Conservation (phyloP, 2,888 invertebrate genomes). For the Drosophila barbarae region DNA sequence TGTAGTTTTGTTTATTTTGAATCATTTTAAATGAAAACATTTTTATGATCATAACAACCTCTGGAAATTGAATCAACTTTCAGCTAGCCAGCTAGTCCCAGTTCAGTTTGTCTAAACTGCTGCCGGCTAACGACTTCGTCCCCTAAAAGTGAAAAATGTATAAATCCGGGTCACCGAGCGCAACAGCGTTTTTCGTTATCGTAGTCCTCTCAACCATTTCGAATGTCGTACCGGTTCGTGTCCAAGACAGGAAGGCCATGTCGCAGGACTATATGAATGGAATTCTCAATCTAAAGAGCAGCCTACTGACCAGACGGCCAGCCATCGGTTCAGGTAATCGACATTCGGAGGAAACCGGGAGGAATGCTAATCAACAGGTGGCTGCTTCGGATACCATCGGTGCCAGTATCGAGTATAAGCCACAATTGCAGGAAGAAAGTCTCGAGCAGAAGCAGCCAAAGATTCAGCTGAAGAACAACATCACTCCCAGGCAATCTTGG, state of each 20-base stretch:
- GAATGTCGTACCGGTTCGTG: background rate
- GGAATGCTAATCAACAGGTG: background rate
- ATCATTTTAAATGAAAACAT: background rate
- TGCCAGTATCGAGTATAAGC: background rate
- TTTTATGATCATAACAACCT: background rate
- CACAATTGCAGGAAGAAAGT: background rate
- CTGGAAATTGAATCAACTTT: background rate
- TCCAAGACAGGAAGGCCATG: slow-evolving; percentile 8
- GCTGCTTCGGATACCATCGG: background rate
- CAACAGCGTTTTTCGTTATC: slow-evolving; percentile 17
- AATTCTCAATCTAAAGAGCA: slow-evolving; percentile 55
- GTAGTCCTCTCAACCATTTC: slow-evolving; percentile 20
- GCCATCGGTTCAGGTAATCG: background rate
- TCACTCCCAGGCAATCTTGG: slow-evolving; percentile 1
- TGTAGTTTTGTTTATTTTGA: no score
- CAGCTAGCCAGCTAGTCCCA: slow-evolving; percentile 4
- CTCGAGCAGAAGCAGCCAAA: background rate
- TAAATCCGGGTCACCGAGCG: slow-evolving; percentile 20
- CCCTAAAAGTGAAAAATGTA: slow-evolving; percentile 50
- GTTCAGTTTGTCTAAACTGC: slow-evolving; percentile 33
- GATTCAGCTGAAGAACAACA: slow-evolving; percentile 6
- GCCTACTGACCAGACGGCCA: slow-evolving; percentile 39
- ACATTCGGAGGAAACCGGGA: background rate
- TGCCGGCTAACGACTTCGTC: slow-evolving; percentile 12
- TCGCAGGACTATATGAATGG: slow-evolving; percentile 56